These are phyloP conservation scores for Aspidapion aeneum DNA, from an alignment of 2,888 invertebrate species.

Conservation along the genomic window DNA sequence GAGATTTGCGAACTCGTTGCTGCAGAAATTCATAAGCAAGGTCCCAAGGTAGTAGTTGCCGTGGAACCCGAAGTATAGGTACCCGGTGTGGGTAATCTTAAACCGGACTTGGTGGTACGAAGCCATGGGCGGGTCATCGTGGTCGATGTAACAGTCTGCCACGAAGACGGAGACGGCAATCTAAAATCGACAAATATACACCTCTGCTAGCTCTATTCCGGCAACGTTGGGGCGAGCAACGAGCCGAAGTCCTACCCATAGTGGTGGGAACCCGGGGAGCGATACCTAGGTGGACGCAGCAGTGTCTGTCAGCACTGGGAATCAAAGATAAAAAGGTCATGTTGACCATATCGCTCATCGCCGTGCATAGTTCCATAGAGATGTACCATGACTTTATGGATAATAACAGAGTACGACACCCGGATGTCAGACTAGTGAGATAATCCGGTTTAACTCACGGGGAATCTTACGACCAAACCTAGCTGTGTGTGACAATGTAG, in stretches of 20 bases:
- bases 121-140: conserved; percentile 30
- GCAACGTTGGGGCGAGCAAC: conserved; percentile 12
- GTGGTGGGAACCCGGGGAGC: conserved; percentile 39
- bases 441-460: no score
- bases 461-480: no score
- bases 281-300: conserved; percentile 36
- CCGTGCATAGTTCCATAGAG: conserved; percentile 32
- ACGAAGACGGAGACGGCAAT: no score
- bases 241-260: conserved; percentile 33
- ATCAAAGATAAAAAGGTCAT: conserved; percentile 24
- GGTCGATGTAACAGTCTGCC: conserved; percentile 35
- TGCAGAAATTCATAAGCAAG: conserved; percentile 14
- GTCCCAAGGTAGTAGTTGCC: conserved; percentile 21
- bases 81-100: conserved; percentile 27
- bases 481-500: no score
- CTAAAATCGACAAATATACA: conserved; percentile 32
- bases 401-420: no score
- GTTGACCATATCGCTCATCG: conserved; percentile 32
- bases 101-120: conserved; percentile 32
- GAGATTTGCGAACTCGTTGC: conserved; percentile 29
- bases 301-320: no score
- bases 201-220: conserved; percentile 27
- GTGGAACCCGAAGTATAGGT: conserved; percentile 20
- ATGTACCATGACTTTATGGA: conserved; percentile 35
- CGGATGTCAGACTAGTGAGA: no score